phyloP scores from a whole-genome alignment of 2,797 vertebrate species.

The Artibeus jamaicensis region DNA sequence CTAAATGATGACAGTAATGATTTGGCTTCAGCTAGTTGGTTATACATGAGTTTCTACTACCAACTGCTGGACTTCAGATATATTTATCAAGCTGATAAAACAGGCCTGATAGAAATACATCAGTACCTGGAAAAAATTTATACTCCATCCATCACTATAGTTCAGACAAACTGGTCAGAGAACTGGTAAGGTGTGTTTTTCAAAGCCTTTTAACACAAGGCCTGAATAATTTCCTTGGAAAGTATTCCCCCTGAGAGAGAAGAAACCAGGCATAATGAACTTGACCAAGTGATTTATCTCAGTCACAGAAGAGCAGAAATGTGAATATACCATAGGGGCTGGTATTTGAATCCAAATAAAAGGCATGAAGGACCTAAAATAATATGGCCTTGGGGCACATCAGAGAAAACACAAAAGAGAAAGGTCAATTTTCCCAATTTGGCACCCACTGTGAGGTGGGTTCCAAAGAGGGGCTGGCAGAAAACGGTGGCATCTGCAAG shows the following conservation, averaged over 20 bases:
- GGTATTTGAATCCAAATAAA: constrained; percentile 9
- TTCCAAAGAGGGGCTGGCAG: neutral
- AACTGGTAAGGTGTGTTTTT: neutral
- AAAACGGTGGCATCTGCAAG: neutral
- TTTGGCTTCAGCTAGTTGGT: neutral
- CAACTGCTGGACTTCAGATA: neutral
- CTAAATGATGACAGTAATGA: neutral
- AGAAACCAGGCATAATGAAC: neutral
- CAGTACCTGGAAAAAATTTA: neutral
- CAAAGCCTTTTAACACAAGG: neutral
- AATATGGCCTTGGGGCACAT: neutral
- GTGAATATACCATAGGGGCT: neutral
- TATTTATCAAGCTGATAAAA: neutral
- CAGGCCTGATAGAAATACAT: neutral
- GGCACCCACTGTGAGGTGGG: neutral
- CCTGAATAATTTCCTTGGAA: neutral
- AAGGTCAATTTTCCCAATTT: neutral
- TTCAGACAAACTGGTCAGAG: neutral
- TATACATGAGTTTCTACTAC: neutral
- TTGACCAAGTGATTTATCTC: neutral
- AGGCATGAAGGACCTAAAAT: neutral
- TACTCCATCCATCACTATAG: neutral
- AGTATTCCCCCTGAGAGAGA: neutral
- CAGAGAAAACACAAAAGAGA: neutral
- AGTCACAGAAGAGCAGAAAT: neutral